Percentiles rank a stretch among this genome's conserved stretches.
phyloP scores from a whole-genome alignment of 2,888 invertebrate genomes.

The Drosophila flavopinicola region DNA sequence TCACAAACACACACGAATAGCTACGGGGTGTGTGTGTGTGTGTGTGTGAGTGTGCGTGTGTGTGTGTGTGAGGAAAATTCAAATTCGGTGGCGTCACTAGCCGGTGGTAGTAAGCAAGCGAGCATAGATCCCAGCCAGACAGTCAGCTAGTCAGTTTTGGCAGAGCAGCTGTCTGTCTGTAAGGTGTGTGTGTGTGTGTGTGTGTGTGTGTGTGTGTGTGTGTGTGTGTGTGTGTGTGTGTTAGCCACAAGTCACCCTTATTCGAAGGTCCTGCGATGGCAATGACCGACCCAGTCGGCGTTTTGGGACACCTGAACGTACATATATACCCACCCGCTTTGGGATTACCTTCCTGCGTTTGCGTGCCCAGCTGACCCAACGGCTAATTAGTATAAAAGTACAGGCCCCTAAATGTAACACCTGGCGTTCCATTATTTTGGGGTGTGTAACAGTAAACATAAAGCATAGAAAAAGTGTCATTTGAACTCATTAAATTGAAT shows the following conservation, averaged over 20 bases:
- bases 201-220: constrained; percentile 12
- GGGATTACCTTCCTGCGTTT: constrained; percentile 35
- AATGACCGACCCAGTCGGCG: constrained; percentile 52
- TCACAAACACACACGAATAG: constrained; percentile 7
- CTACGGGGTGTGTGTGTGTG: not conserved
- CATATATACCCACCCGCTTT: constrained; percentile 34
- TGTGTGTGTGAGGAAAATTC: constrained; percentile 48
- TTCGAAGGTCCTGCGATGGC: constrained; percentile 42
- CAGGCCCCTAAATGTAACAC: constrained; percentile 52
- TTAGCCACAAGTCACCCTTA: constrained; percentile 65
- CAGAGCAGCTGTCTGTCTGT: constrained; percentile 40
- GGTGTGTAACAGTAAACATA: not conserved
- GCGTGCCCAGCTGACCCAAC: constrained; percentile 53
- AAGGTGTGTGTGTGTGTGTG: constrained; percentile 7
- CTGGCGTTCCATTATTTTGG: constrained; percentile 41
- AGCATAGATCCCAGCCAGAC: constrained; percentile 52
- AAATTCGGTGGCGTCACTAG: constrained; percentile 74
- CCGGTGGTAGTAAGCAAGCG: constrained; percentile 58
- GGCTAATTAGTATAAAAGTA: constrained; percentile 57
- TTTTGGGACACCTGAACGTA: constrained; percentile 53
- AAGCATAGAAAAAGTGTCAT: not conserved
- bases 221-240: constrained; percentile 24
- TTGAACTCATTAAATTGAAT: constrained; percentile 39
- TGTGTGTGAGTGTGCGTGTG: not conserved
- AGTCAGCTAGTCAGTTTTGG: constrained; percentile 33